phyloP scores from a whole-genome alignment of 2,113 vertebrate genomes.

The Heterotilapia buettikoferi region DNA sequence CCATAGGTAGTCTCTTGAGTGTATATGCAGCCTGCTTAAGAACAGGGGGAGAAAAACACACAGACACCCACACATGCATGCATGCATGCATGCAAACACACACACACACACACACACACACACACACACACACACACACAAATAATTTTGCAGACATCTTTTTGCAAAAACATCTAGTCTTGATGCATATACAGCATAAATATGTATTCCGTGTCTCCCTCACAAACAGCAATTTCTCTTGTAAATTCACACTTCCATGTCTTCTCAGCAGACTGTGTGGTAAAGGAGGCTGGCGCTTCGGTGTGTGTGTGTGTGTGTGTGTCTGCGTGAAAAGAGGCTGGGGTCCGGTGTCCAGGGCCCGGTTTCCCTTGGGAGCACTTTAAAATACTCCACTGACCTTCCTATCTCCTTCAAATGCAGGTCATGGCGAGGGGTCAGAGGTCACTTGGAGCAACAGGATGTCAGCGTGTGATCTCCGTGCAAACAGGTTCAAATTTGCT shows the following conservation, averaged over 20 bases:
- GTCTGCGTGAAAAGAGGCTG: background rate
- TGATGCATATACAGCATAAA: slow-evolving; percentile 29
- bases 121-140: background rate
- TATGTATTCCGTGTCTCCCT: slow-evolving; percentile 29
- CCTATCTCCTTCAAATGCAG: slow-evolving; percentile 34
- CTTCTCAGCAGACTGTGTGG: background rate
- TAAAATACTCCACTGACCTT: slow-evolving; percentile 53
- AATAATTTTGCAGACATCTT: slow-evolving; percentile 10
- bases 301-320: background rate
- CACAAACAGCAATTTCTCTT: slow-evolving; percentile 25
- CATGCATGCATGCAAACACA: background rate
- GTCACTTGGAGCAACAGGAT: slow-evolving; percentile 12
- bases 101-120: background rate
- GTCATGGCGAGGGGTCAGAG: slow-evolving; percentile 38
- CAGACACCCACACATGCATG: background rate
- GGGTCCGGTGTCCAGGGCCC: slow-evolving; percentile 23
- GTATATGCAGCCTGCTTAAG: background rate
- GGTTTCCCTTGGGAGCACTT: slow-evolving; percentile 41
- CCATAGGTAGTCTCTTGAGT: background rate
- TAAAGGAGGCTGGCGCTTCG: background rate
- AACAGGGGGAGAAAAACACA: background rate
- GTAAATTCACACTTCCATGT: background rate
- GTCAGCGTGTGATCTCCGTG: slow-evolving; percentile 16
- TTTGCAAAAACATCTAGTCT: slow-evolving; percentile 21
- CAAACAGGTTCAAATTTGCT: slow-evolving; percentile 31